A percentile compares a stretch with the other conserved stretches of the same genome.
Conservation (phyloP, 2,113 vertebrate genomes). For the Phycodurus eques region DNA sequence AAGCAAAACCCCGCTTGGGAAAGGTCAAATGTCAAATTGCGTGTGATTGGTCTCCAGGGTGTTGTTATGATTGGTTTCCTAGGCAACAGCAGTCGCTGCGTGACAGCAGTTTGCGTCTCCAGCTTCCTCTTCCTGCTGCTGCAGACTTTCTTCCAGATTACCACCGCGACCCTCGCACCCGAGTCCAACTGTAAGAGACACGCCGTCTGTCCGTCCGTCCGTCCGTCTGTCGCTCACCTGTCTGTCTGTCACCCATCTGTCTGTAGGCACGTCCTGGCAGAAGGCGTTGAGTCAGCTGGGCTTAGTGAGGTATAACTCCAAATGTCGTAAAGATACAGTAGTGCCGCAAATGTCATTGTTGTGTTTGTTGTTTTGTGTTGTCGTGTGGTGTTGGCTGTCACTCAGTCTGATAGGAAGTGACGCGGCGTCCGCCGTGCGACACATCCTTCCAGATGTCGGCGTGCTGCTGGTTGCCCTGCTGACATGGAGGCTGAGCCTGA, state of each 20-base stretch:
- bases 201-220: not conserved
- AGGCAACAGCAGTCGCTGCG: constrained; percentile 84
- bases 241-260: not conserved
- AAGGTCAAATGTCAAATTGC: not conserved
- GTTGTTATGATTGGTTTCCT: constrained; percentile 36
- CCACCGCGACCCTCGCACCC: constrained; percentile 67
- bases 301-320: constrained; percentile 41
- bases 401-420: constrained; percentile 52
- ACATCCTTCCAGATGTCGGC: constrained; percentile 47
- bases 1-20: no score
- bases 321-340: no score
- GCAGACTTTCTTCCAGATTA: constrained; percentile 88
- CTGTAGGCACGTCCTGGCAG: constrained; percentile 52
- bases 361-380: not conserved
- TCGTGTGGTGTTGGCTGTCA: not conserved
- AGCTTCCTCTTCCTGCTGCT: constrained; percentile 88
- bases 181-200: constrained; percentile 84
- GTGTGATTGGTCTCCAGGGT: not conserved
- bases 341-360: not conserved
- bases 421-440: constrained; percentile 39
- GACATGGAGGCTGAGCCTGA: constrained; percentile 49
- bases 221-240: not conserved
- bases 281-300: constrained; percentile 47
- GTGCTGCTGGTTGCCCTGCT: constrained; percentile 39
- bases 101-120: constrained; percentile 84